These are phyloP conservation scores for Hermetia illucens DNA, from an alignment of 1,140 invertebrate genomes.

Conservation along the genomic window DNA sequence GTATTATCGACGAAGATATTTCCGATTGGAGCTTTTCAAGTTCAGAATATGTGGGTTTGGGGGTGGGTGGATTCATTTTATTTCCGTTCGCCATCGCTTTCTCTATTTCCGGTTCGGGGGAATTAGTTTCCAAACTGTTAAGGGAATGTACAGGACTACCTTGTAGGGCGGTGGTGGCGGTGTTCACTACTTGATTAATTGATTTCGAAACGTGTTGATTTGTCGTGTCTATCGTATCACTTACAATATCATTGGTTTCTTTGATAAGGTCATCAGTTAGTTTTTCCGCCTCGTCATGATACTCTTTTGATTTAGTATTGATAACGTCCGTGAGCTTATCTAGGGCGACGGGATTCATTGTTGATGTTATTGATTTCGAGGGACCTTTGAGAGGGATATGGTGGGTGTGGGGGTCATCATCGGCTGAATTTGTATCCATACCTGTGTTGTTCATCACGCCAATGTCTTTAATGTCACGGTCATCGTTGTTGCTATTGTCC, in stretches of 20 bases:
- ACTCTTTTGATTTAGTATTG: background rate
- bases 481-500: background rate
- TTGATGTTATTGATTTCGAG: background rate
- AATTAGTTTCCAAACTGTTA: conserved; percentile 26
- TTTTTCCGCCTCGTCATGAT: background rate
- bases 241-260: background rate
- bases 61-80: conserved; percentile 21
- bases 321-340: background rate
- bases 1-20: too few relatives aligned
- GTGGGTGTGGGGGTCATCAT: background rate
- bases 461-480: background rate
- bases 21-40: conserved; percentile 17
- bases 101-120: conserved; percentile 28
- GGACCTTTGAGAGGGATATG: background rate
- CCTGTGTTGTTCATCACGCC: background rate
- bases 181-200: background rate
- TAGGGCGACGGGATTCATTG: too few relatives aligned
- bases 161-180: too few relatives aligned
- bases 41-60: conserved; percentile 23
- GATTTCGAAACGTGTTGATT: background rate
- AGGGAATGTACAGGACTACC: background rate
- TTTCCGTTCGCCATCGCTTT: conserved; percentile 18
- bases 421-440: background rate
- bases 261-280: background rate
- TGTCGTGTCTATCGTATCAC: background rate